phyloP scores from a whole-genome alignment of 2,797 vertebrate genomes.

The Pelobates cultripes region DNA sequence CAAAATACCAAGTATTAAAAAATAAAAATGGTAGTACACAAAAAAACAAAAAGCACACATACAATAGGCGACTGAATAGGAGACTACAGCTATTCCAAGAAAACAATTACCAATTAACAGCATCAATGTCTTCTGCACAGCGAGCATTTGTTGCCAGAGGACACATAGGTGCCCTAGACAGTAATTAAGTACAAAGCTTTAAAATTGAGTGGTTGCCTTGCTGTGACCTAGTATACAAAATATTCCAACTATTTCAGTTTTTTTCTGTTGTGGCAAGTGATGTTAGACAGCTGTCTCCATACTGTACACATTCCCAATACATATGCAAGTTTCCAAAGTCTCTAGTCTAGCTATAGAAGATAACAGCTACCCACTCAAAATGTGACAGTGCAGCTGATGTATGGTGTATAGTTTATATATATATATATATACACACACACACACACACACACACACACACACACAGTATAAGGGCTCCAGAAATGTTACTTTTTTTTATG shows the following conservation, averaged over 20 bases:
- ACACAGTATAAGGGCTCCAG: too few species aligned
- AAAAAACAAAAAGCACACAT: too few species aligned
- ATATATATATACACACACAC: too few species aligned
- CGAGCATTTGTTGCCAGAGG: not conserved
- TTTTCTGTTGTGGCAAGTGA: not conserved
- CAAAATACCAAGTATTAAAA: too few species aligned
- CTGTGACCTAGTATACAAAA: conserved; percentile 10
- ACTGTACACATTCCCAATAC: not conserved
- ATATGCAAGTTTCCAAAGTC: not conserved
- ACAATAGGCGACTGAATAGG: too few species aligned
- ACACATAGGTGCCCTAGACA: not conserved
- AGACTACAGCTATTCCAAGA: too few species aligned
- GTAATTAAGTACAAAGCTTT: conserved; percentile 12
- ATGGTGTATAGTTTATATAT: too few species aligned
- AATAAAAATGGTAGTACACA: too few species aligned
- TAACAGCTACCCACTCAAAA: not conserved
- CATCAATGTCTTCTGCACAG: not conserved
- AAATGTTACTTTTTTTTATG: too few species aligned
- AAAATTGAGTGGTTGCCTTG: not conserved
- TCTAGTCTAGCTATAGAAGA: not conserved
- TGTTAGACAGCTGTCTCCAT: conserved; percentile 5
- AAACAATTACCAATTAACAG: too few species aligned
- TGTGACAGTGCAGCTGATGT: not conserved
- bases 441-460: too few species aligned
- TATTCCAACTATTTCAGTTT: not conserved